Evolutionary conservation across 1,140 invertebrate genomes (phyloP).

Genomic region (Mamestra configurata): DNA sequence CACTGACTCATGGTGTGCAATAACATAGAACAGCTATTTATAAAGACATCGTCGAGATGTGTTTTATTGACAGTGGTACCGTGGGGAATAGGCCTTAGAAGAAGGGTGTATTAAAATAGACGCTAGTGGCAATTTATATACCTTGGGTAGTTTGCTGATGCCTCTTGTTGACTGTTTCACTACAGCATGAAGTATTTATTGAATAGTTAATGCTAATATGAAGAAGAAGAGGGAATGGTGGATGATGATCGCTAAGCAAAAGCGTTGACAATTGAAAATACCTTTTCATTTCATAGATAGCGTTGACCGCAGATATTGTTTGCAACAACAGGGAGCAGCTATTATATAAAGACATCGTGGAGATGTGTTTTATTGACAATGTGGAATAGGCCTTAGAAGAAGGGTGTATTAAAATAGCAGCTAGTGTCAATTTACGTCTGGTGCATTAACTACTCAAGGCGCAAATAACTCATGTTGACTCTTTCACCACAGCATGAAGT

Average conservation of each 20-base stretch:
- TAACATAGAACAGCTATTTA: slow-evolving; percentile 14
- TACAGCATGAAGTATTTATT: neutral
- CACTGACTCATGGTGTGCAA: slow-evolving; percentile 7
- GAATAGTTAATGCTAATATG: neutral
- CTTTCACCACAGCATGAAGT: neutral
- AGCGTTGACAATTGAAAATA: no score
- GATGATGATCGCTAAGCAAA: no score
- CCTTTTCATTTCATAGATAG: no score
- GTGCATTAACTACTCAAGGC: no score
- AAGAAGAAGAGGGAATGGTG: no score
- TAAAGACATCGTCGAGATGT: neutral
- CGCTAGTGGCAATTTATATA: no score
- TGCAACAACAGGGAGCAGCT: no score
- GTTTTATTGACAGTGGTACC: slow-evolving; percentile 7
- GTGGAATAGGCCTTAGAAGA: neutral
- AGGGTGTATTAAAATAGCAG: neutral
- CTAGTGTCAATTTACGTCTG: neutral
- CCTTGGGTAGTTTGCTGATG: no score
- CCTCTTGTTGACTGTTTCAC: neutral
- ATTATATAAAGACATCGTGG: no score
- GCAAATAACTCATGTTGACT: neutral
- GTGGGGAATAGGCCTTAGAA: neutral
- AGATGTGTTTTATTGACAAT: slow-evolving; percentile 10
- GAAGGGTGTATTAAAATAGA: no score
- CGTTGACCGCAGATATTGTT: no score